Base-by-base conservation (phyloP, 2,797 vertebrate genomes). In the Aeoliscus strigatus region DNA sequence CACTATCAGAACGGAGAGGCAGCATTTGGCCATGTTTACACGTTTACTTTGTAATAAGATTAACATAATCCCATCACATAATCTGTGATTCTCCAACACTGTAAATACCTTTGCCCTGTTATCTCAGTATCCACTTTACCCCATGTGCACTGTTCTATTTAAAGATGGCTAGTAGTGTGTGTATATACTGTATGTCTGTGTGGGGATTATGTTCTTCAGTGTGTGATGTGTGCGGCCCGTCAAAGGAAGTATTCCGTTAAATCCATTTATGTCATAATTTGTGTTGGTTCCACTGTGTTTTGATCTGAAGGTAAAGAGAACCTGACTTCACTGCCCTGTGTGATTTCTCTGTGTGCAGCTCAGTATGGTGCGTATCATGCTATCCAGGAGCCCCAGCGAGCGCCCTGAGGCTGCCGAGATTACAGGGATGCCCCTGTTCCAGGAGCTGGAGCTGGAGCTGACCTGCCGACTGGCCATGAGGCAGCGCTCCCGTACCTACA, bases 401-500 rank as follows among this genome's bases (percentile, higher is more conserved):
- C 87, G 96, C 9, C 96, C 96, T 0, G 94, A 98, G 71, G 94
- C 94, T 1, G 89, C 77, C 0, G 89, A 91, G 34, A 93, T 99
- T 80, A 96, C 93, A 2, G 92, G 93, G 70, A 91, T 84, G 0
- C 81, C 94, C 9, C 80, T 97, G 18, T 94, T 99, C 86, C 92
- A 94, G n/a, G n/a, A n/a, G n/a, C n/a, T n/a, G 76, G 91, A 93
- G 59, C 77, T 98, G 72, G 94, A 94, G 75, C 69, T 94, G 39
- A 91, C 92, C 0, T 89, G 86, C 59, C 90, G 90, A 40, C 79
- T 86, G 13, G 81, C 90, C 26, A 60, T 94, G 46, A 84, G 96
- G 61, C 96, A 96, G 79, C 89, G 96, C 42, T 93, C 94, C 28
- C 91, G 95, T 63, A 97, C 95, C 26, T 84, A 94, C 87, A 98